These are phyloP conservation scores for Phyllostomus hastatus DNA, from an alignment of 2,113 vertebrate species.

Conservation along the genomic window DNA sequence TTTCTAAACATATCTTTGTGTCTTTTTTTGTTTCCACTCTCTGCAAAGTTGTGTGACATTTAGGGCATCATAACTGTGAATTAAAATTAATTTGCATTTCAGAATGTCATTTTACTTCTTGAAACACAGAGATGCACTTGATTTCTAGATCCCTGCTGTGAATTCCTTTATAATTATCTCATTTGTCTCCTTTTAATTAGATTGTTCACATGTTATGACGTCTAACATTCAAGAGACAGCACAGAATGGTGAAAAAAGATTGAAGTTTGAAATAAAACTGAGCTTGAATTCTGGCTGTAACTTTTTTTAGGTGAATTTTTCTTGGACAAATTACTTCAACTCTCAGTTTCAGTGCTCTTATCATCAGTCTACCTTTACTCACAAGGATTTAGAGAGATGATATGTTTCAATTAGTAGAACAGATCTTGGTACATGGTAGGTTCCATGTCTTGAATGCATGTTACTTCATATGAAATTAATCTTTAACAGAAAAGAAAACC, in stretches of 20 bases:
- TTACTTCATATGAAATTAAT: background rate
- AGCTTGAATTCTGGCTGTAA: background rate
- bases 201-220: background rate
- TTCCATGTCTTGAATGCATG: background rate
- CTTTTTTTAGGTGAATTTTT: background rate
- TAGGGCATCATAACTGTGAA: background rate
- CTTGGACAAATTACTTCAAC: background rate
- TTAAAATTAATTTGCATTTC: background rate
- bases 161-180: background rate
- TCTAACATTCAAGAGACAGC: background rate
- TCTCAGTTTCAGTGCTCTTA: background rate
- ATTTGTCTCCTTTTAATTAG: background rate
- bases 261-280: background rate
- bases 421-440: background rate
- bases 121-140: background rate
- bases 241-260: background rate
- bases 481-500: background rate
- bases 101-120: background rate
- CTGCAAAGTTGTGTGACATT: background rate
- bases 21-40: background rate
- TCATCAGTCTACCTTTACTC: background rate
- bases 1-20: background rate
- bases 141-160: background rate
- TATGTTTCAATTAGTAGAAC: background rate
- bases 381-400: background rate